Evolutionary conservation across 1,140 invertebrate genomes (phyloP).

Genomic region (Eurosta solidaginis): DNA sequence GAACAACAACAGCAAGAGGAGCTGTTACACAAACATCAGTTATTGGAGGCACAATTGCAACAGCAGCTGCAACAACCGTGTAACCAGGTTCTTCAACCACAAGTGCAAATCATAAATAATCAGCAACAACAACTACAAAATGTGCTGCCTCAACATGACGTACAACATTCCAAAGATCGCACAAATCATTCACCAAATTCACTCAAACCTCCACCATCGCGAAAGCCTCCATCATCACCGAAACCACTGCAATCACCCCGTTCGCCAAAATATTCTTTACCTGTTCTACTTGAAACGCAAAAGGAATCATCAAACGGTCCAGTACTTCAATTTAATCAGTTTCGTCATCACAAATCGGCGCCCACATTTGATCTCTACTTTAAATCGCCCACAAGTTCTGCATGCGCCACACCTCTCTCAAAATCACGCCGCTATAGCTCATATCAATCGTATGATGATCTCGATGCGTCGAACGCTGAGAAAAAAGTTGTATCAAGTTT

Average conservation of each 20-base stretch:
- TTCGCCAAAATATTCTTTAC: neutral
- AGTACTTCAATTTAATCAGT: neutral
- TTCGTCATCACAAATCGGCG: conserved; percentile 19
- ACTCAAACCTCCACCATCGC: neutral
- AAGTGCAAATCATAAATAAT: neutral
- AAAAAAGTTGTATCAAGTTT: conserved; percentile 54
- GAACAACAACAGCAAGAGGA: conserved; percentile 30
- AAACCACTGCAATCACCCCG: neutral
- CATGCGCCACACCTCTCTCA: neutral
- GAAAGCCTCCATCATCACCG: neutral
- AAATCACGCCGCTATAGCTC: conserved; percentile 37
- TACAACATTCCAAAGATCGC: neutral
- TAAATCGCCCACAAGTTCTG: neutral
- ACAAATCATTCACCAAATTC: neutral
- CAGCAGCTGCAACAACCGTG: conserved; percentile 23
- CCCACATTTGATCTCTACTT: conserved; percentile 15
- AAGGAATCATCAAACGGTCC: neutral
- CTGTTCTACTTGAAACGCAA: neutral
- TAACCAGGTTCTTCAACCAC: neutral
- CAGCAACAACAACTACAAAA: neutral
- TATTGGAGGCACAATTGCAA: conserved; percentile 33
- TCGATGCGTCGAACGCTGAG: conserved; percentile 46
- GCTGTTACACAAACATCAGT: conserved; percentile 14
- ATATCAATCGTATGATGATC: conserved; percentile 53
- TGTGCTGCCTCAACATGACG: conserved; percentile 46